Evolutionary conservation across 2,888 invertebrate species (phyloP), one percentile per base, ranked within the genome.

Genomic region (Acanthosepion lycidas): DNA sequence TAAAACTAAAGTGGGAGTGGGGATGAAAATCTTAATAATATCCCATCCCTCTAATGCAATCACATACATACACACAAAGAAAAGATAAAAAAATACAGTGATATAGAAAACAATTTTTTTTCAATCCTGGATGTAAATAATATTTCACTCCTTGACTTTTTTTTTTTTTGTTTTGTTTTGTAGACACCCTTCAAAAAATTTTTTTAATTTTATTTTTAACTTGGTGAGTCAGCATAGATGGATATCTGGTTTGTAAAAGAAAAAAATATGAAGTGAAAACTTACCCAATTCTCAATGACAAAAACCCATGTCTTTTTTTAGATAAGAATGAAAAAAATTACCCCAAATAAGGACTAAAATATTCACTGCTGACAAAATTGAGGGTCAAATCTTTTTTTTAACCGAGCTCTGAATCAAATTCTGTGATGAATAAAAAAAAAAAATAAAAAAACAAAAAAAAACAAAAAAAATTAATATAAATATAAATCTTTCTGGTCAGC

Each of bases 341-440:
- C 51, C 9, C 15, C 9, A 51, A 51, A 42, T 42, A 42, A 55
- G 9, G 55, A 55, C 55, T 28, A 78, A 78, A 78, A n/a, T 15
- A 78, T 78, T 78, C n/a, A 78, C 78, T n/a, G 78, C 78, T 78
- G 78, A 78, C 78, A 78, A 78, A 78, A 33, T 78, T 33, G 18
- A 78, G n/a, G n/a, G n/a, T 78, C 59, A 59, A 78, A 78, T 78
- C 33, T 78, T 78, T 78, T 33, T n/a, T 12, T 78, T 12, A 33
- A 78, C 78, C 78, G 78, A 78, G 78, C 78, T 78, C 78, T 78
- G 33, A 78, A 78, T 78, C 78, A 78, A 78, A 78, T 78, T 78
- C 78, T 78, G 78, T 78, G 78, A 78, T 78, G 78, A 78, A 78
- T 78, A n/a, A 78, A 78, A n/a, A 78, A 78, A 78, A 5, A 78